Percentiles rank a stretch among this genome's conserved stretches.
Conservation (phyloP, 2,888 invertebrate genomes). For the Pyrrhia umbra region DNA sequence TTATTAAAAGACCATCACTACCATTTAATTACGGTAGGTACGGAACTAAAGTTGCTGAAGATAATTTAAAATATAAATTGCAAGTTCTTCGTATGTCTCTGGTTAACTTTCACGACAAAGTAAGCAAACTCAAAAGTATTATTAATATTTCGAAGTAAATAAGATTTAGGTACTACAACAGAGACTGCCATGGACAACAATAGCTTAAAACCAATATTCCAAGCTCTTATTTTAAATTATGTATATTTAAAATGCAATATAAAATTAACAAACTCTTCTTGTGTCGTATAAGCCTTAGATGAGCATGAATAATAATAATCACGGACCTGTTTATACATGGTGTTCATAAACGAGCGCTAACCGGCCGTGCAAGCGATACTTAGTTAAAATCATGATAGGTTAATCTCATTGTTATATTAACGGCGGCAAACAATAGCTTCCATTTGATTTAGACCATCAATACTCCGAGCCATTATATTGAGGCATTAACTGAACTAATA, state of each 20-base stretch:
- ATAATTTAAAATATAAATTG: too few relatives aligned
- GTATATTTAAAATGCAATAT: conserved; percentile 9
- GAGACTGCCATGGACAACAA: not conserved
- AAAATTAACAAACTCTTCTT: conserved; percentile 5
- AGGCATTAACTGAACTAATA: conserved; percentile 72
- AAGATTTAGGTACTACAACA: not conserved
- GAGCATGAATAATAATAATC: conserved; percentile 28
- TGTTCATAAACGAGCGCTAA: conserved; percentile 25
- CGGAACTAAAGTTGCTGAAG: too few relatives aligned
- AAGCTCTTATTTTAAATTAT: conserved; percentile 3
- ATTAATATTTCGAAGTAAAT: too few relatives aligned
- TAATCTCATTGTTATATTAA: conserved; percentile 66
- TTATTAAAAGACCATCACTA: too few relatives aligned
- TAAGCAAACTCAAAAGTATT: too few relatives aligned
- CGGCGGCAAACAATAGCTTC: conserved; percentile 69
- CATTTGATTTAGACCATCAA: conserved; percentile 74
- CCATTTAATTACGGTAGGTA: too few relatives aligned
- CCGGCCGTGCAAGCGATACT: conserved; percentile 35
- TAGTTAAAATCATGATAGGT: conserved; percentile 57
- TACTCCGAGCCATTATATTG: conserved; percentile 67
- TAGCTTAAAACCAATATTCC: not conserved
- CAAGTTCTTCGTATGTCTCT: too few relatives aligned
- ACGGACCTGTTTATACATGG: conserved; percentile 18
- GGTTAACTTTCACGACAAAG: too few relatives aligned
- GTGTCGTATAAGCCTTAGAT: conserved; percentile 19